phyloP scores from a whole-genome alignment of 2,888 invertebrate genomes.

The Cotesia congregata region DNA sequence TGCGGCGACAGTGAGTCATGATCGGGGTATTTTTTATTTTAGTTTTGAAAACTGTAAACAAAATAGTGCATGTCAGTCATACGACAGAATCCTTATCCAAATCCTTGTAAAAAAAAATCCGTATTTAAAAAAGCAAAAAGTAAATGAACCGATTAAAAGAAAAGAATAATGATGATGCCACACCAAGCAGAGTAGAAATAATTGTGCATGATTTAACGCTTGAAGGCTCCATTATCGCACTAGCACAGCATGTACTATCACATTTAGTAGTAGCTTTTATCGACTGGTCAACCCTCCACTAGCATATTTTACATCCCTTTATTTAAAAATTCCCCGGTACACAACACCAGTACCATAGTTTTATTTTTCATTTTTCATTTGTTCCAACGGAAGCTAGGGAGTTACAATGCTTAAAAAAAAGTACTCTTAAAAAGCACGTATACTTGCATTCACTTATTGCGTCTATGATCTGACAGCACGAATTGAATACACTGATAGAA shows the following conservation, averaged over 20 bases:
- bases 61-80: constrained; percentile 63
- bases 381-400: not conserved
- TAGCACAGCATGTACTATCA: constrained; percentile 9
- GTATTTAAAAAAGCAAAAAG: not conserved
- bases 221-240: constrained; percentile 34
- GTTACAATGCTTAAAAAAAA: not conserved
- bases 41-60: not conserved
- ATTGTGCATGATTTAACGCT: constrained; percentile 36
- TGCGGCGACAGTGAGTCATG: constrained; percentile 24
- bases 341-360: not conserved
- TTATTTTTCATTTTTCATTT: not conserved
- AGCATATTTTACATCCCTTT: not conserved
- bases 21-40: constrained; percentile 16
- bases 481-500: not conserved
- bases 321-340: not conserved
- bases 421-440: not conserved
- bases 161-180: constrained; percentile 34
- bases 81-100: constrained; percentile 51
- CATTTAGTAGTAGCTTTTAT: constrained; percentile 11
- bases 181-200: constrained; percentile 8
- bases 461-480: constrained; percentile 67
- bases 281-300: not conserved
- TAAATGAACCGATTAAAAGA: constrained; percentile 18
- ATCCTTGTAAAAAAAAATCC: not conserved
- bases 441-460: constrained; percentile 45